Evolutionary conservation across 2,888 invertebrate species (phyloP).

Genomic region (Orchesella flavescens): DNA sequence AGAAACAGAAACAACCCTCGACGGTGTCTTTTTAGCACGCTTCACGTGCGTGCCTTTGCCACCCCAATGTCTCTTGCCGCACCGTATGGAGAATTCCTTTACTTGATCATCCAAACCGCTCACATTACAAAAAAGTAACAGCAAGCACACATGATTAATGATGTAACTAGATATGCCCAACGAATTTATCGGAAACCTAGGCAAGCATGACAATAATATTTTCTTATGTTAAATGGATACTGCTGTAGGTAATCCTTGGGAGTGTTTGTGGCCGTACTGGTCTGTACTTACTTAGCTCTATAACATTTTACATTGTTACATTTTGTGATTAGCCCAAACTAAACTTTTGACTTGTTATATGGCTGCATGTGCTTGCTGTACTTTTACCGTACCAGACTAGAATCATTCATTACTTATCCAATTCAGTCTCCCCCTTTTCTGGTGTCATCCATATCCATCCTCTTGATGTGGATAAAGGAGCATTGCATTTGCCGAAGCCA

Average conservation of each 20-base stretch:
- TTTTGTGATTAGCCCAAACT: constrained; percentile 16
- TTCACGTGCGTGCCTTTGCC: background rate
- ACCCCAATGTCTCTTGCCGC: background rate
- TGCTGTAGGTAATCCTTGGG: constrained; percentile 50
- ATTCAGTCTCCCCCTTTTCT: constrained; percentile 53
- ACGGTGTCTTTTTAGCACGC: constrained; percentile 17
- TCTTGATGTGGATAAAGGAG: background rate
- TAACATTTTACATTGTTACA: constrained; percentile 5
- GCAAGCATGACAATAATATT: constrained; percentile 52
- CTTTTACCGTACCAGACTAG: too few relatives aligned
- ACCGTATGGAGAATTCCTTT: constrained; percentile 13
- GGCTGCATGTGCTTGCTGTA: background rate
- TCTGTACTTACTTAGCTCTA: background rate
- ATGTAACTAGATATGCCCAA: constrained; percentile 46
- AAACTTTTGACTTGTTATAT: constrained; percentile 25
- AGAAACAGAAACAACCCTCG: constrained; percentile 32
- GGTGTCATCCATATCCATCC: constrained; percentile 47
- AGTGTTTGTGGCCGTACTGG: constrained; percentile 18
- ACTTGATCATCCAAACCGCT: background rate
- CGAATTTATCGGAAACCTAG: constrained; percentile 55
- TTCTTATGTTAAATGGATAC: constrained; percentile 44
- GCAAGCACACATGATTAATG: constrained; percentile 57
- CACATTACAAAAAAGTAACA: too few relatives aligned
- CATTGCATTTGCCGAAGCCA: background rate
- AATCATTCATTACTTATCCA: constrained; percentile 51